These are phyloP conservation scores for Parambassis ranga DNA, from an alignment of 2,797 vertebrate species.

Conservation along the genomic window DNA sequence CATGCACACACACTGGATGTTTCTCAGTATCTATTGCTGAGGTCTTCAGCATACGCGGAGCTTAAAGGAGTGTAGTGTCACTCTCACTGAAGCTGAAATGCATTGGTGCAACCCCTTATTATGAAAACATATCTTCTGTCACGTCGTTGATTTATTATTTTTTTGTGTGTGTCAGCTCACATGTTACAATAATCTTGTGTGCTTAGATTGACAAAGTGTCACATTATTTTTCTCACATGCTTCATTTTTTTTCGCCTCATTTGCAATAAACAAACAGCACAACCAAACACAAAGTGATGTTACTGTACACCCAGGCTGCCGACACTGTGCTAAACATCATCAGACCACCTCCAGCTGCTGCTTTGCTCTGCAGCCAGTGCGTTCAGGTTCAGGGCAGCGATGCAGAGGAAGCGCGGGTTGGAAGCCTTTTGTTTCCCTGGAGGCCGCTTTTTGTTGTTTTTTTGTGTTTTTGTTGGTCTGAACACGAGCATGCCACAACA, in stretches of 20 bases:
- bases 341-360: conserved; percentile 53
- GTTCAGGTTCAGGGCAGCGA: conserved; percentile 14
- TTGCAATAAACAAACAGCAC: conserved; percentile 67
- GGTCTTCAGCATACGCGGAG: conserved; percentile 36
- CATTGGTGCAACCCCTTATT: conserved; percentile 76
- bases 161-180: no score
- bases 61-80: conserved; percentile 32
- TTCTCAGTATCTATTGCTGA: conserved; percentile 50
- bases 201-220: no score
- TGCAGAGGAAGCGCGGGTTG: conserved; percentile 40
- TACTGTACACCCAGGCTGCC: conserved; percentile 19
- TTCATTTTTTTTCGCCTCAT: conserved; percentile 33
- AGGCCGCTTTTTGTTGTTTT: no score
- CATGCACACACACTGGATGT: conserved; percentile 36
- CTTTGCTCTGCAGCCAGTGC: conserved; percentile 18
- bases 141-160: conserved; percentile 23
- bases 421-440: conserved; percentile 46
- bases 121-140: conserved; percentile 47
- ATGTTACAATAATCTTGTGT: conserved; percentile 39
- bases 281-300: conserved; percentile 30
- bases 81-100: conserved; percentile 58
- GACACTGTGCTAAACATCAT: conserved; percentile 40
- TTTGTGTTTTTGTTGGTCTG: conserved; percentile 35
- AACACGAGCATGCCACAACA: conserved; percentile 44
- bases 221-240: conserved; percentile 17